Base-by-base conservation (phyloP, 2,113 vertebrate genomes). In the Tragelaphus imberbis region DNA sequence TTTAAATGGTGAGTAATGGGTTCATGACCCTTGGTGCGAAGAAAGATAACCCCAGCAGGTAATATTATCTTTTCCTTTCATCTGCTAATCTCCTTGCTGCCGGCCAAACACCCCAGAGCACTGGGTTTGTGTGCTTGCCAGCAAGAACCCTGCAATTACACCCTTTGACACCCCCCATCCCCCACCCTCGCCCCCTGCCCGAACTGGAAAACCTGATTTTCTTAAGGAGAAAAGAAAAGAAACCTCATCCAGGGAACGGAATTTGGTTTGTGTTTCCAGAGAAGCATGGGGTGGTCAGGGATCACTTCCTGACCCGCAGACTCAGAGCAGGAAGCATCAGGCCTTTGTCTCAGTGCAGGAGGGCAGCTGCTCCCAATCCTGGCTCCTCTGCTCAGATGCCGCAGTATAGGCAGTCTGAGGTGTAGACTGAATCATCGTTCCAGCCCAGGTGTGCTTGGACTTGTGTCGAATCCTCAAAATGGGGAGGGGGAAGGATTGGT, bases 21-120 rank as follows among this genome's bases (percentile, higher is more conserved):
- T 95, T 97, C 59, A 0, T 94, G 96, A 97, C 97, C 95, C 7
- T 6, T 1, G 8, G 90, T 9, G 90, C 88, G 59, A 95, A 96
- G 81, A 97, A 96, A 97, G 97, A 94, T 56, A 81, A 94, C 92
- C 93, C 88, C 51, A 40, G 88, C 91, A 95, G 94, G 95, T 93
- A 91, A 92, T 44, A 44, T 79, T 97, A 94, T 97, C 95, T 96
- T 85, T 86, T 21, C 85, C 95, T 98, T 97, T 97, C 97, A 97
- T 97, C 95, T 94, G 96, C n/a, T 94, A 53, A 96, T 92, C 97
- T 88, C 59, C 63, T 71, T 36, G 94, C 86, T 89, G 92, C 25
- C 0, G 1, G 91, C 89, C 55, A 88, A 61, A 84, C 94, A 92
- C 68, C 84, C 68, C 0, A 5, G 27, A 89, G 75, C 6, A 2